Conservation (phyloP, 2,113 vertebrate species). For the Halcyon malimbica region DNA sequence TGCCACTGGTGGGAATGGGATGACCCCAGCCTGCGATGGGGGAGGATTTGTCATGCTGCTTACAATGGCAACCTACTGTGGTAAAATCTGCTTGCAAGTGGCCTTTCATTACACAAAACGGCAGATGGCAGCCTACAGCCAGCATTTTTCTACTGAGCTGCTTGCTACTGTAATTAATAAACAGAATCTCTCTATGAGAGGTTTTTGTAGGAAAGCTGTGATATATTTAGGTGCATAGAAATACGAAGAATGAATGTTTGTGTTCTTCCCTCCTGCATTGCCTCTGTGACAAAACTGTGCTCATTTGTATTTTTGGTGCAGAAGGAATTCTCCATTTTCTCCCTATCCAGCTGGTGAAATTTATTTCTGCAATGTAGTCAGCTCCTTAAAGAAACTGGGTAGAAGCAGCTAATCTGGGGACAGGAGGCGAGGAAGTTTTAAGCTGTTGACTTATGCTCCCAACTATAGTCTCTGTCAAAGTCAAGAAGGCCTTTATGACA, state of each 20-base stretch:
- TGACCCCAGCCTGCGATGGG: not conserved
- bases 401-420: not conserved
- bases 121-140: conserved; percentile 64
- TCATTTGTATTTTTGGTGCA: not conserved
- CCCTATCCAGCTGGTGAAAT: not conserved
- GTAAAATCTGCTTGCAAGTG: not conserved
- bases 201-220: not conserved
- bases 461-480: not conserved
- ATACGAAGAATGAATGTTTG: not conserved
- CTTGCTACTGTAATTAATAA: not conserved
- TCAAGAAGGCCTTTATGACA: not conserved
- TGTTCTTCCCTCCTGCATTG: not conserved
- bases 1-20: not conserved
- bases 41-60: not conserved
- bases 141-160: not conserved
- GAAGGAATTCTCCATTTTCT: not conserved
- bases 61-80: not conserved
- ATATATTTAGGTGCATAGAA: not conserved
- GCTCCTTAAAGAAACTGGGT: not conserved
- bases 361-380: not conserved
- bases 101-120: not conserved
- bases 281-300: not conserved
- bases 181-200: not conserved
- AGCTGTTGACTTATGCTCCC: not conserved
- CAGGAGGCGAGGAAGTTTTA: not conserved